Percentiles rank a stretch among this genome's conserved stretches.
phyloP scores from a whole-genome alignment of 2,888 invertebrate genomes.

The Drosophila buzzatii region DNA sequence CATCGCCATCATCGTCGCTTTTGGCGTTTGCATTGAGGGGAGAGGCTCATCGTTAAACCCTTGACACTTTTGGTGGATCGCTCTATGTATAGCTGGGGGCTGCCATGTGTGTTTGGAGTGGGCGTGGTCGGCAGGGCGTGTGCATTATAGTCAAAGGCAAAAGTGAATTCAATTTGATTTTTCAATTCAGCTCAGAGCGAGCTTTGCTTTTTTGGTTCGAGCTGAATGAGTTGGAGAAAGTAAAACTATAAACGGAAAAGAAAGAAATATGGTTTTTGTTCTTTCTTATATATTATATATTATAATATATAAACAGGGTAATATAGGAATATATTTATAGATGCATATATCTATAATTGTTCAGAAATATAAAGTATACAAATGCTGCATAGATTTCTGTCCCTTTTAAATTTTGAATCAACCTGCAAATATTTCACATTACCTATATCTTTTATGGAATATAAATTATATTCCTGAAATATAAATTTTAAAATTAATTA shows the following conservation, averaged over 20 bases:
- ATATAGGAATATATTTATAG: too few relatives aligned
- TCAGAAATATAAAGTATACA: too few relatives aligned
- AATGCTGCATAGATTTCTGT: too few relatives aligned
- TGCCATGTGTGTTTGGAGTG: neutral
- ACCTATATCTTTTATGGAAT: too few relatives aligned
- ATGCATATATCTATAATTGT: too few relatives aligned
- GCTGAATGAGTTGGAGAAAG: slow-evolving; percentile 8
- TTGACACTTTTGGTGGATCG: slow-evolving; percentile 65
- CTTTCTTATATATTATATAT: neutral
- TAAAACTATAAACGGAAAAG: neutral
- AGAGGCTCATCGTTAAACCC: slow-evolving; percentile 45
- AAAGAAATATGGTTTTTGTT: neutral
- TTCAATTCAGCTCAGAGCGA: slow-evolving; percentile 41
- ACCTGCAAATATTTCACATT: too few relatives aligned
- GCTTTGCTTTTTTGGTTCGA: slow-evolving; percentile 21
- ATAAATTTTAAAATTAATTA: too few relatives aligned
- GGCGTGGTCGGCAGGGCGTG: slow-evolving; percentile 4
- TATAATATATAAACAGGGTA: too few relatives aligned
- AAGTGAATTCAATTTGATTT: slow-evolving; percentile 67
- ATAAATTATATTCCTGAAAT: too few relatives aligned
- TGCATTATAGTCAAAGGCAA: slow-evolving; percentile 55
- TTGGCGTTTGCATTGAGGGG: slow-evolving; percentile 17
- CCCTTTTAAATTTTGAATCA: too few relatives aligned
- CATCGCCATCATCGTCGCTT: slow-evolving; percentile 11
- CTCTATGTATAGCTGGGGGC: slow-evolving; percentile 14